Evolutionary conservation across 2,888 invertebrate species (phyloP).

Genomic region (Graphium colonna): DNA sequence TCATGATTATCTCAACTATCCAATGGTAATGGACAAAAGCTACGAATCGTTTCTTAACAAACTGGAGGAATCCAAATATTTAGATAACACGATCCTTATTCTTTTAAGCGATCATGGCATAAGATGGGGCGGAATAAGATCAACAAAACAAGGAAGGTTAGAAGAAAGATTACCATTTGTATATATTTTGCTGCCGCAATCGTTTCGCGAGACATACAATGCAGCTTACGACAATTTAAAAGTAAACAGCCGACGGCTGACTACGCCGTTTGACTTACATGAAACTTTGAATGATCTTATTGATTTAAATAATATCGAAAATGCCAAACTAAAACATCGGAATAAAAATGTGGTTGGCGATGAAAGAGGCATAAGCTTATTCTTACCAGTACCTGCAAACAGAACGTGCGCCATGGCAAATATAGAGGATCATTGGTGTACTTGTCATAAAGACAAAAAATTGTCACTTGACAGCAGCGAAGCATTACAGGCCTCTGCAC

Average conservation of each 20-base stretch:
- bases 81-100: conserved; percentile 84
- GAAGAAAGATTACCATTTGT: conserved; percentile 92
- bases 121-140: conserved; percentile 88
- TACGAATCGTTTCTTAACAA: conserved; percentile 78
- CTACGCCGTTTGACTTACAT: conserved; percentile 88
- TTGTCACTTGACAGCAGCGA: conserved; percentile 67
- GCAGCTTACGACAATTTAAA: conserved; percentile 81
- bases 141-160: conserved; percentile 88
- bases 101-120: conserved; percentile 94
- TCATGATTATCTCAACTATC: conserved; percentile 89
- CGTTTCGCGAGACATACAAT: conserved; percentile 82
- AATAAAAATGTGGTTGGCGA: conserved; percentile 40
- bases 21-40: conserved; percentile 83
- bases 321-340: conserved; percentile 38
- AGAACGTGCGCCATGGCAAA: conserved; percentile 87
- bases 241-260: conserved; percentile 82
- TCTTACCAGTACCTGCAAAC: conserved; percentile 82
- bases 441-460: conserved; percentile 83
- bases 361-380: conserved; percentile 84
- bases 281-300: conserved; percentile 86
- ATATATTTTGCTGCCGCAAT: conserved; percentile 83
- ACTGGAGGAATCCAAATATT: conserved; percentile 62
- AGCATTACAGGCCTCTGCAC: conserved; percentile 78
- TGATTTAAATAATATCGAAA: conserved; percentile 50
- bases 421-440: conserved; percentile 91